Evolutionary conservation across 2,888 invertebrate species (phyloP).

Genomic region (Eupithecia exiguata): DNA sequence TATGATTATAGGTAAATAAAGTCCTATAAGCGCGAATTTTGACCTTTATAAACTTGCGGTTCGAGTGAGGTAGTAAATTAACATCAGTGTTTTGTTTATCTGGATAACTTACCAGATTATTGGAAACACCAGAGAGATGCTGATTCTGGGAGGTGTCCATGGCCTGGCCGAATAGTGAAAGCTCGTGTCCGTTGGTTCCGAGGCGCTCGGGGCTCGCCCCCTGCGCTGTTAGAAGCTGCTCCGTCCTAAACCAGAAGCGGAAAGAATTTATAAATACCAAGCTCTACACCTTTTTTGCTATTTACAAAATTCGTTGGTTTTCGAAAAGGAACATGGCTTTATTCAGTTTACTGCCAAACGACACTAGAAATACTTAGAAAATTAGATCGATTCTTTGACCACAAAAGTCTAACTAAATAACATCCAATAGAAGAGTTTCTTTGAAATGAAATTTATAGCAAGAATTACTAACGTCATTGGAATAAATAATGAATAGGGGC

Average conservation of each 20-base stretch:
- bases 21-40: not conserved
- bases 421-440: not conserved
- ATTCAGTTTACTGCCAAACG: not conserved
- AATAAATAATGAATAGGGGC: not conserved
- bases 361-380: not conserved
- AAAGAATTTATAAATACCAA: constrained; percentile 60
- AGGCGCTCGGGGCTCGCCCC: constrained; percentile 85
- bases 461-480: not conserved
- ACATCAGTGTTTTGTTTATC: not conserved
- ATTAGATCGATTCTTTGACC: not conserved
- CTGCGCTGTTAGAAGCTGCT: constrained; percentile 73
- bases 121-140: constrained; percentile 81
- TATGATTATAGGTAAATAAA: too few species aligned
- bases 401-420: not conserved
- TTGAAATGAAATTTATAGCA: not conserved
- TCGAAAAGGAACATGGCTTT: not conserved
- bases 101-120: constrained; percentile 71
- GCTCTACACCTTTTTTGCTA: constrained; percentile 8
- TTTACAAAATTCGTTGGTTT: constrained; percentile 3
- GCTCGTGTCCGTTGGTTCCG: constrained; percentile 86
- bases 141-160: constrained; percentile 89
- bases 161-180: constrained; percentile 90
- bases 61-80: too few species aligned
- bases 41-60: too few species aligned
- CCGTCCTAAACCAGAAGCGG: constrained; percentile 75